A percentile compares a stretch with the other conserved stretches of the same genome.
Conservation (phyloP, 2,113 vertebrate species). For the Chroicocephalus ridibundus region DNA sequence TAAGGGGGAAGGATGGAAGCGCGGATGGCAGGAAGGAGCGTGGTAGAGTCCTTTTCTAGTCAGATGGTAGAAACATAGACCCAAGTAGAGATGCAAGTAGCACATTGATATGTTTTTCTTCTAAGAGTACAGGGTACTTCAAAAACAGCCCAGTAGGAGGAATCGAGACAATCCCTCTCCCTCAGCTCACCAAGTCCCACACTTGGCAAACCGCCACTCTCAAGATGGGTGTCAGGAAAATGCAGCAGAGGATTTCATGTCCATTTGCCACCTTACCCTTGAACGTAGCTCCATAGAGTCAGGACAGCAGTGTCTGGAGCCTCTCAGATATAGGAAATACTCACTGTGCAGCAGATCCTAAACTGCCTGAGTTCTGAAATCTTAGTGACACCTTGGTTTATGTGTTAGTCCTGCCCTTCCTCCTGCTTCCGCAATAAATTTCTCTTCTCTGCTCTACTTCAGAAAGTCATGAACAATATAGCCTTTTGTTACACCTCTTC, state of each 20-base stretch:
- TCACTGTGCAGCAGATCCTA: background rate
- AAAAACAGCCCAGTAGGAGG: background rate
- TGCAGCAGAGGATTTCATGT: background rate
- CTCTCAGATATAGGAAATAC: background rate
- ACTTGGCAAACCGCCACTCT: background rate
- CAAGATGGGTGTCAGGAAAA: background rate
- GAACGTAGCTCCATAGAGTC: background rate
- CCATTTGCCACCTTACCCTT: background rate
- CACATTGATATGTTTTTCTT: background rate
- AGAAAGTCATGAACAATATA: background rate
- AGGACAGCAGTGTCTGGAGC: background rate
- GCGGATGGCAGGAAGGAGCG: background rate
- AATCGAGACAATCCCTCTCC: background rate
- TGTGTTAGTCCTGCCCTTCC: background rate
- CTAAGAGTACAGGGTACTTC: background rate
- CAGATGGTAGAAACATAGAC: background rate
- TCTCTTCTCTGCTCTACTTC: background rate
- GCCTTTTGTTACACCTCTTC: background rate
- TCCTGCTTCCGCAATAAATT: background rate
- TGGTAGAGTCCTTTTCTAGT: background rate
- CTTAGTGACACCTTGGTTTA: background rate
- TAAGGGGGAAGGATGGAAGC: background rate
- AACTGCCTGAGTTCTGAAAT: background rate
- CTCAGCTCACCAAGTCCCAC: background rate
- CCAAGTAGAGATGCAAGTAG: background rate